Percentiles rank a stretch among this genome's conserved stretches.
These are phyloP conservation scores for Thamnaconus septentrionalis DNA, from an alignment of 2,113 vertebrate species.

Conservation along the genomic window DNA sequence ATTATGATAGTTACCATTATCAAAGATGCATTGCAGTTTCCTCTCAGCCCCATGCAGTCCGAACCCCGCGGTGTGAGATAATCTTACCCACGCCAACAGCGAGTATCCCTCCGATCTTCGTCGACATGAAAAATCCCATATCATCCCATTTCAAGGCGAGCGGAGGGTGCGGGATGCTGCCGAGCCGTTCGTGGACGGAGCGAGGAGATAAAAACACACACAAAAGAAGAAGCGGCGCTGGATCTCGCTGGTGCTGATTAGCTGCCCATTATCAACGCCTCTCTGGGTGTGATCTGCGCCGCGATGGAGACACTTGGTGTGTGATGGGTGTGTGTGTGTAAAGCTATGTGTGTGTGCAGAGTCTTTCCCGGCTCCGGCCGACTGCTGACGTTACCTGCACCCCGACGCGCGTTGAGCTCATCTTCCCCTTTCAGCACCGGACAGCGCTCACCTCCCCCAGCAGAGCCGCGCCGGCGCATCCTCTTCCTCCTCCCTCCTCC, in stretches of 20 bases:
- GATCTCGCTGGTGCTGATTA: conserved; percentile 39
- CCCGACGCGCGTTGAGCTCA: conserved; percentile 55
- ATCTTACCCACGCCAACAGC: conserved; percentile 63
- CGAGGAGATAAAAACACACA: neutral
- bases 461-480: conserved; percentile 2
- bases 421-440: conserved; percentile 43
- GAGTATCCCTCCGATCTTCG: conserved; percentile 62
- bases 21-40: neutral
- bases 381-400: conserved; percentile 65
- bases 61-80: neutral
- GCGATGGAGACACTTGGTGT: conserved; percentile 24
- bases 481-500: neutral
- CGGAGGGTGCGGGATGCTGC: conserved; percentile 52
- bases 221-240: neutral
- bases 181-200: conserved; percentile 26
- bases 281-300: conserved; percentile 12
- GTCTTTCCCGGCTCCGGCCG: conserved; percentile 39
- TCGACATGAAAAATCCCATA: conserved; percentile 72
- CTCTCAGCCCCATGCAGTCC: neutral
- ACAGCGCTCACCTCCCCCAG: conserved; percentile 42
- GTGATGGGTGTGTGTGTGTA: conserved; percentile 29
- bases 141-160: conserved; percentile 71
- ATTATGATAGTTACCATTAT: no score
- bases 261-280: conserved; percentile 25
- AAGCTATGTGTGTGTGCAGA: neutral